phyloP scores from a whole-genome alignment of 2,888 invertebrate genomes.

The Lepidocyrtinus sp. region DNA sequence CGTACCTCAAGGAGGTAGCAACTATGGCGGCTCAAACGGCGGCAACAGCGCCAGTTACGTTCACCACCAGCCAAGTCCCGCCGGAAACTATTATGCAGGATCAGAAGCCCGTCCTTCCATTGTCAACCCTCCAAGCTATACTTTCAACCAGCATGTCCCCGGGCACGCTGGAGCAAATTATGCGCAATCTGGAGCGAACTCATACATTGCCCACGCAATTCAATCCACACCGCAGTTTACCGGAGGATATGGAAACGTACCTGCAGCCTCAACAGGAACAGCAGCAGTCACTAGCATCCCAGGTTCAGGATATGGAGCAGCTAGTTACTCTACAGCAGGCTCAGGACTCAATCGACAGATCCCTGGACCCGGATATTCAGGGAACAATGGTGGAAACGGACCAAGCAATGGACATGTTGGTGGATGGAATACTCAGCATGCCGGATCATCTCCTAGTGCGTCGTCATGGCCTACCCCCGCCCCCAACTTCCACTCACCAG shows the following conservation, averaged over 20 bases:
- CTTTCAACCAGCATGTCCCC: conserved; percentile 67
- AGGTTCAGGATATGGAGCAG: neutral
- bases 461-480: conserved; percentile 49
- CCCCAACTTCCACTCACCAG: conserved; percentile 47
- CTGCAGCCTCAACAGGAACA: neutral
- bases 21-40: conserved; percentile 53
- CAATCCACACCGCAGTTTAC: conserved; percentile 60
- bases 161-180: conserved; percentile 62
- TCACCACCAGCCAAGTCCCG: conserved; percentile 8
- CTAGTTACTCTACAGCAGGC: conserved; percentile 25
- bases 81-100: conserved; percentile 8
- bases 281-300: conserved; percentile 4
- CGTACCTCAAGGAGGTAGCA: conserved; percentile 43
- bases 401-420: conserved; percentile 61
- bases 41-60: conserved; percentile 28
- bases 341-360: conserved; percentile 17
- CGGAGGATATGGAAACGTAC: conserved; percentile 39
- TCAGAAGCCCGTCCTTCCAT: conserved; percentile 66
- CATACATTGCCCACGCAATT: conserved; percentile 62
- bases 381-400: conserved; percentile 57
- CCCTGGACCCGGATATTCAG: conserved; percentile 47
- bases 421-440: conserved; percentile 62
- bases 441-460: conserved; percentile 59
- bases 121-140: conserved; percentile 68
- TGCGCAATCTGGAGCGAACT: conserved; percentile 66